A percentile compares a stretch with the other conserved stretches of the same genome.
These are phyloP conservation scores for Eumerus sabulonum DNA, from an alignment of 2,888 invertebrate genomes.

Conservation along the genomic window DNA sequence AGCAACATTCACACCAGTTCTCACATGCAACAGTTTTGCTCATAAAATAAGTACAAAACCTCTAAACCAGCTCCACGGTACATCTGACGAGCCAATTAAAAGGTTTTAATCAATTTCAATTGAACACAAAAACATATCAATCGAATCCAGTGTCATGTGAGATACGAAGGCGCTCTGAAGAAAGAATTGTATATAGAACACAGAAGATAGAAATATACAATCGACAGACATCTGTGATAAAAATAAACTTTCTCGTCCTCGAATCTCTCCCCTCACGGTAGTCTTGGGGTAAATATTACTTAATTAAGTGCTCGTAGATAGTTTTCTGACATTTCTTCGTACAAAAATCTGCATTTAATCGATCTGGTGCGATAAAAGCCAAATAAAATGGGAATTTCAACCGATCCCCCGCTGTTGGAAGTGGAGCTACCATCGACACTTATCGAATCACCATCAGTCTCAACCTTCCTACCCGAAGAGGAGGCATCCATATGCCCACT, in stretches of 20 bases:
- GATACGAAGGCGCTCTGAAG: not conserved
- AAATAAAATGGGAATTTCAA: constrained; percentile 75
- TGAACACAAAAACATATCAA: constrained; percentile 32
- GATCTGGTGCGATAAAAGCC: too few species aligned
- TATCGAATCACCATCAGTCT: constrained; percentile 77
- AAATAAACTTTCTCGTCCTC: constrained; percentile 43
- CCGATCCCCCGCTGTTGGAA: constrained; percentile 76
- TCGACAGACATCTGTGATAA: constrained; percentile 26
- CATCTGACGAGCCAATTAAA: constrained; percentile 18
- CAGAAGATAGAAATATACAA: constrained; percentile 23
- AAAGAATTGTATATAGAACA: constrained; percentile 11
- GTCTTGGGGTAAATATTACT: constrained; percentile 12
- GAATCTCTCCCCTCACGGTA: not conserved
- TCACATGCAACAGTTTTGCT: constrained; percentile 44
- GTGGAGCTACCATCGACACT: constrained; percentile 75
- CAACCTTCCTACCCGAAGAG: constrained; percentile 80
- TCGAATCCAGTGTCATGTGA: constrained; percentile 12
- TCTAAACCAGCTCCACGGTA: not conserved
- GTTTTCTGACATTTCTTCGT: not conserved
- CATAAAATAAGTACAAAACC: not conserved
- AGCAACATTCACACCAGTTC: not conserved
- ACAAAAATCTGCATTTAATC: too few species aligned
- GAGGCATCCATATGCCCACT: constrained; percentile 85
- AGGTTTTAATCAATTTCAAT: constrained; percentile 30
- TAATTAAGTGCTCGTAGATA: not conserved